These are phyloP conservation scores for Forbesichthys papilliferus DNA, from an alignment of 2,113 vertebrate genomes.

Conservation along the genomic window DNA sequence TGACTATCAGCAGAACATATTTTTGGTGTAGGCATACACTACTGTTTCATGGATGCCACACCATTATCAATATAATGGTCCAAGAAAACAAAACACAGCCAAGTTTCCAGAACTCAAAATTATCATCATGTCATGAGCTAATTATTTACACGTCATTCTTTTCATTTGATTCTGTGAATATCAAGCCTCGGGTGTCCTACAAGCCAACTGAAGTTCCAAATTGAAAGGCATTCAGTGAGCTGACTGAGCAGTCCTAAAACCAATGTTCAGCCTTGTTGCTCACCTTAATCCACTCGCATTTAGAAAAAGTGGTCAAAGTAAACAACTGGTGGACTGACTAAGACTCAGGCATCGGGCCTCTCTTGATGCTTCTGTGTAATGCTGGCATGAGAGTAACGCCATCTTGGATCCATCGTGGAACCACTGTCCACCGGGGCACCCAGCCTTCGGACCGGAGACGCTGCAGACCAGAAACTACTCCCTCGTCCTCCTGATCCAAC, in stretches of 20 bases:
- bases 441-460: slow-evolving; percentile 69
- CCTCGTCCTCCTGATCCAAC: slow-evolving; percentile 89
- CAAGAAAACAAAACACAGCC: background rate
- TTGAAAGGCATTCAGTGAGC: slow-evolving; percentile 10
- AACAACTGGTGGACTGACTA: background rate
- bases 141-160: background rate
- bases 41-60: background rate
- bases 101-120: background rate
- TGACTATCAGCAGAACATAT: slow-evolving; percentile 33
- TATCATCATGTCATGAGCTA: background rate
- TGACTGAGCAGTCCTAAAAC: slow-evolving; percentile 13
- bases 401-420: slow-evolving; percentile 68
- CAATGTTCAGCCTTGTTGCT: background rate
- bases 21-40: background rate
- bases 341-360: background rate
- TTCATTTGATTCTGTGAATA: slow-evolving; percentile 1
- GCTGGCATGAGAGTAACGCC: slow-evolving; percentile 48
- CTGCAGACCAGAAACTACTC: slow-evolving; percentile 90
- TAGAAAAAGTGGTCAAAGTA: slow-evolving; percentile 7
- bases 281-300: background rate
- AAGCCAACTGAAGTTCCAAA: background rate
- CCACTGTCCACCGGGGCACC: slow-evolving; percentile 38
- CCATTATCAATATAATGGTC: slow-evolving; percentile 9
- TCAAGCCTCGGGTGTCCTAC: slow-evolving; percentile 1
- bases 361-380: slow-evolving; percentile 53